Conservation (phyloP, 2,797 vertebrate genomes). For the Chelonia mydas region DNA sequence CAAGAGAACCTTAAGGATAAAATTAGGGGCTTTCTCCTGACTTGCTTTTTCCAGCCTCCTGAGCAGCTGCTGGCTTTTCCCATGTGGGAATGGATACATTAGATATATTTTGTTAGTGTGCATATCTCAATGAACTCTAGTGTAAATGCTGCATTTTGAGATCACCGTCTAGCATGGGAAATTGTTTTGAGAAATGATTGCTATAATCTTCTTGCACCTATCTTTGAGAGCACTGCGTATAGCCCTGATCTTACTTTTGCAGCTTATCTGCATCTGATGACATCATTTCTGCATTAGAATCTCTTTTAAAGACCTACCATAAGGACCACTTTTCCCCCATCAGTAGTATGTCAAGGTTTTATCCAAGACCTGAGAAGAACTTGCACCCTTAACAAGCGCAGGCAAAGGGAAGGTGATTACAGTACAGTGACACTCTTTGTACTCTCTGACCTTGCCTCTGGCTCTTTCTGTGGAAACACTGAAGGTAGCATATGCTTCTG, state of each 20-base stretch:
- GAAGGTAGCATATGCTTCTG: background rate
- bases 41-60: background rate
- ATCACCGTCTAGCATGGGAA: background rate
- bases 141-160: background rate
- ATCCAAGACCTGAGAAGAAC: background rate
- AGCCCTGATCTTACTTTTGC: background rate
- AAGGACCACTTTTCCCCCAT: conserved; percentile 1
- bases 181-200: background rate
- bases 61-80: background rate
- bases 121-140: background rate
- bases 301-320: background rate
- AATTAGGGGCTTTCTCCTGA: background rate
- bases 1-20: background rate
- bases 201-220: fast-evolving
- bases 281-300: conserved; percentile 19
- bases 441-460: conserved; percentile 9
- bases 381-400: background rate
- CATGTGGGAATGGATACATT: background rate
- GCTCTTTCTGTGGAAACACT: background rate
- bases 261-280: conserved; percentile 13
- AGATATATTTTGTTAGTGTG: background rate
- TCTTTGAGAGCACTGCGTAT: background rate
- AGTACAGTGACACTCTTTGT: background rate
- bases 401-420: background rate
- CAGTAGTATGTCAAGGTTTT: background rate